These are phyloP conservation scores for Phthorimaea operculella DNA, from an alignment of 1,140 invertebrate species.

Conservation along the genomic window DNA sequence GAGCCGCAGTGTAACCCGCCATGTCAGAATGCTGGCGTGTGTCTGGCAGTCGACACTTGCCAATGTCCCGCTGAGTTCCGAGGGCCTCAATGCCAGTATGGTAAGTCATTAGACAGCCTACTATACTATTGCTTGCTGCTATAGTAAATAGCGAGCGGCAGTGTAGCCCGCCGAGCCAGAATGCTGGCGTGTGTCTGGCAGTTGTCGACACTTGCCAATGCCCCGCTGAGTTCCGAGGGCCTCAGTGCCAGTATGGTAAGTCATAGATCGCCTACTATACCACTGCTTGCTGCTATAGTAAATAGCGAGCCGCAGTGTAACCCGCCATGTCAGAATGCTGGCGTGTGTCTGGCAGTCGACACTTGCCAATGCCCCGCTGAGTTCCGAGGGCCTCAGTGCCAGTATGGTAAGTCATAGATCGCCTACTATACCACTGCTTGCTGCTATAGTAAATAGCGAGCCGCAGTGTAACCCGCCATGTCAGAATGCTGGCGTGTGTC, in stretches of 20 bases:
- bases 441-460: constrained; percentile 74
- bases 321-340: constrained; percentile 81
- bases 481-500: constrained; percentile 80
- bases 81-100: constrained; percentile 81
- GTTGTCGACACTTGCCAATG: constrained; percentile 83
- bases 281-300: constrained; percentile 70
- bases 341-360: constrained; percentile 78
- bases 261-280: too few species aligned
- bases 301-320: constrained; percentile 77
- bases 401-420: too few species aligned
- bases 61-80: constrained; percentile 78
- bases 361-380: constrained; percentile 80
- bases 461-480: constrained; percentile 80
- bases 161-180: constrained; percentile 78
- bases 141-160: constrained; percentile 77
- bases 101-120: constrained; percentile 76
- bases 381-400: constrained; percentile 78
- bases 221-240: constrained; percentile 75
- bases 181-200: constrained; percentile 81
- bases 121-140: constrained; percentile 66
- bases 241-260: constrained; percentile 84
- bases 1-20: constrained; percentile 76
- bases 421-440: too few species aligned
- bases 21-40: constrained; percentile 81
- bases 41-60: constrained; percentile 78